Evolutionary conservation across 2,113 vertebrate genomes (phyloP).

Genomic region (Clarias macrocephalus): DNA sequence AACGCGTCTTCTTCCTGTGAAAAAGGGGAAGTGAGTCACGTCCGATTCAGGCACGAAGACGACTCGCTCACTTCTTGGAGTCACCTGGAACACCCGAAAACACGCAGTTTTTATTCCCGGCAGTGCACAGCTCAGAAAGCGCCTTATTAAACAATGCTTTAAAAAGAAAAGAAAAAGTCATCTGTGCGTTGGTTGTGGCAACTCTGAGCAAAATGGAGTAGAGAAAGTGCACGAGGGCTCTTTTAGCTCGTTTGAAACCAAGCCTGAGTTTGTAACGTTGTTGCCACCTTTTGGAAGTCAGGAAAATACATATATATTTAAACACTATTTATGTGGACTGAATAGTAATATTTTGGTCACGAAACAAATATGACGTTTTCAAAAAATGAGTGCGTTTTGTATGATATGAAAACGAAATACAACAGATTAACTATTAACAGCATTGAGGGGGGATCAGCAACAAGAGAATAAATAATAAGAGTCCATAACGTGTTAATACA

Average conservation of each 20-base stretch:
- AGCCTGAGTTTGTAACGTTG: background rate
- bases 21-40: background rate
- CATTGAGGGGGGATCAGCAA: background rate
- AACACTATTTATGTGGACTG: no score
- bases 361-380: background rate
- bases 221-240: background rate
- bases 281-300: conserved; percentile 4
- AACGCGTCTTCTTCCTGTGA: conserved; percentile 33
- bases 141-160: background rate
- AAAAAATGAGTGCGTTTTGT: background rate
- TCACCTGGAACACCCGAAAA: background rate
- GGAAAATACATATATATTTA: background rate
- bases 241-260: background rate
- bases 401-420: background rate
- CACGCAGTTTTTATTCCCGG: background rate
- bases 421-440: background rate
- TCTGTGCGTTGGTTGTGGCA: background rate
- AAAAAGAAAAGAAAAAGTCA: fast-evolving
- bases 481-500: background rate
- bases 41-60: background rate
- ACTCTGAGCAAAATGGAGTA: background rate
- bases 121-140: background rate
- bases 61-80: conserved; percentile 4
- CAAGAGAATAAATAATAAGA: background rate
- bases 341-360: background rate